Conservation (phyloP, 2,888 invertebrate genomes). For the Terebella lapidaria region DNA sequence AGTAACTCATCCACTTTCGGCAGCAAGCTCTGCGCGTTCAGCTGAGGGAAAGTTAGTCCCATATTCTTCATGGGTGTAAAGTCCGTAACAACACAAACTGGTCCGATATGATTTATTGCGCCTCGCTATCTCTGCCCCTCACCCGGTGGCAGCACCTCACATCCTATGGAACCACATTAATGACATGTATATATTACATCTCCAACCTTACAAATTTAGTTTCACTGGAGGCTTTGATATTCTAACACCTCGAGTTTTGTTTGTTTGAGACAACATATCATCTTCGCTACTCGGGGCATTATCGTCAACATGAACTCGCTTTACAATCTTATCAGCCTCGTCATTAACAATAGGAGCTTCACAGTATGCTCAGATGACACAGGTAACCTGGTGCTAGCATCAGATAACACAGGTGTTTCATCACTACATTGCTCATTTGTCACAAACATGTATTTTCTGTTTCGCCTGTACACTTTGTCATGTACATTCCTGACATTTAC, state of each 20-base stretch:
- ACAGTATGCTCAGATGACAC: no score
- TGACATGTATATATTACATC: not conserved
- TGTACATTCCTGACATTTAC: not conserved
- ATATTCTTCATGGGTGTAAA: no score
- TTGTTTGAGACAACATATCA: not conserved
- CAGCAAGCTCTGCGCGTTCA: no score
- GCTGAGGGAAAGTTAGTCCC: no score
- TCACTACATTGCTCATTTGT: not conserved
- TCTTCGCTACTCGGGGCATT: not conserved
- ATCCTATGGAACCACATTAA: no score
- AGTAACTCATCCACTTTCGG: no score
- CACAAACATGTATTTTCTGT: not conserved
- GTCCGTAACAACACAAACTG: no score
- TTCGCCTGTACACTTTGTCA: not conserved
- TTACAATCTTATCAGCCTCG: not conserved
- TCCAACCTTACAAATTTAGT: not conserved
- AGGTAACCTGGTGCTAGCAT: no score
- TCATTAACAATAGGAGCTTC: not conserved
- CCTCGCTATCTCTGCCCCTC: no score
- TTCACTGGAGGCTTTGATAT: not conserved
- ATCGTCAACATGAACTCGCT: not conserved
- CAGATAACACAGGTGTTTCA: not conserved
- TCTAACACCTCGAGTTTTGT: not conserved
- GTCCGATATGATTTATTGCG: no score
- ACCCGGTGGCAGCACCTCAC: not conserved